These are phyloP conservation scores for Orgyia antiqua DNA, from an alignment of 2,888 invertebrate species.

Conservation along the genomic window DNA sequence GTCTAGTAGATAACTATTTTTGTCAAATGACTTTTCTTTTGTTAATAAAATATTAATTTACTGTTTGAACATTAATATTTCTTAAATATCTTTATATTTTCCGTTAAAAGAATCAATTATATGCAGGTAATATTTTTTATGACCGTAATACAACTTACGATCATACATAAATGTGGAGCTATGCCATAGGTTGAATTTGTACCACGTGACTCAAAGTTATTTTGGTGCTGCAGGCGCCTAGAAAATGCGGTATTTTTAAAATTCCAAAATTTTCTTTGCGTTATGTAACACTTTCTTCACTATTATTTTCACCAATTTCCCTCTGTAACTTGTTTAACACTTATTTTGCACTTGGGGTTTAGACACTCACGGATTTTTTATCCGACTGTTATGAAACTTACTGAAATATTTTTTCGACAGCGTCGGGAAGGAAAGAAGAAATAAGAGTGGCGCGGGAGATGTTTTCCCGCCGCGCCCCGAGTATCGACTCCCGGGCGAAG, in stretches of 20 bases:
- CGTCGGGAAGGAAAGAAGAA: slow-evolving; percentile 78
- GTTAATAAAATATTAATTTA: slow-evolving; percentile 5
- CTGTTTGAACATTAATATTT: slow-evolving; percentile 8
- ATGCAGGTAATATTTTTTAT: too few relatives aligned
- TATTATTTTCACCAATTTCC: slow-evolving; percentile 50
- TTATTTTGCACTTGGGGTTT: slow-evolving; percentile 51
- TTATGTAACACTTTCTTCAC: slow-evolving; percentile 74
- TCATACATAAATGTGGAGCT: slow-evolving; percentile 69
- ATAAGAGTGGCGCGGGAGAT: slow-evolving; percentile 78
- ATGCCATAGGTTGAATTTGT: slow-evolving; percentile 66
- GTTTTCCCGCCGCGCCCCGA: slow-evolving; percentile 78
- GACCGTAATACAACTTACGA: slow-evolving; percentile 37
- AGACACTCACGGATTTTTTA: slow-evolving; percentile 55
- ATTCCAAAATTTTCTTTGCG: slow-evolving; percentile 55
- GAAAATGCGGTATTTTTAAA: slow-evolving; percentile 79
- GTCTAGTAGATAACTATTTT: slow-evolving; percentile 29
- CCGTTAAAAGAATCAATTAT: too few relatives aligned
- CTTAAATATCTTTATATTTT: too few relatives aligned
- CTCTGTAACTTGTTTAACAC: slow-evolving; percentile 44
- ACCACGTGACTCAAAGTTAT: slow-evolving; percentile 75
- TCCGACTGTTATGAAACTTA: slow-evolving; percentile 58
- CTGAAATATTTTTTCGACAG: slow-evolving; percentile 71
- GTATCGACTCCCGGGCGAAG: slow-evolving; percentile 78
- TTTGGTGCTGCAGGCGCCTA: slow-evolving; percentile 69
- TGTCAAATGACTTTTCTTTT: slow-evolving; percentile 34